Conservation (phyloP, 2,797 vertebrate genomes). For the Cheirogaleus major region DNA sequence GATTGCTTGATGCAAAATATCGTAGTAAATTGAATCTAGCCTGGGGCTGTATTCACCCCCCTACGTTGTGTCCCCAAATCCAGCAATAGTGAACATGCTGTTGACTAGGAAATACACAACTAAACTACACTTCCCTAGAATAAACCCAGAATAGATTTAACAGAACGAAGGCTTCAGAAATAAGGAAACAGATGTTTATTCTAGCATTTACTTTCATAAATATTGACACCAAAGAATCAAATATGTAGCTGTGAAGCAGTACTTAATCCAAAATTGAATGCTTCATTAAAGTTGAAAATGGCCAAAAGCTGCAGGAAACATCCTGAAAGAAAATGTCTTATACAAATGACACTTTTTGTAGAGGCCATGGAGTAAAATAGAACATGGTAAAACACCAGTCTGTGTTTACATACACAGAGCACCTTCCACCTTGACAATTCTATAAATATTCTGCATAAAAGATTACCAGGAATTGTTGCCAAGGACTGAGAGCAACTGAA, state of each 20-base stretch:
- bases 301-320: conserved; percentile 56
- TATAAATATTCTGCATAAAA: conserved; percentile 53
- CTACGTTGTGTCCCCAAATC: background rate
- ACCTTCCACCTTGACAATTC: conserved; percentile 69
- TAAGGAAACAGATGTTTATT: conserved; percentile 65
- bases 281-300: conserved; percentile 42
- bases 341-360: conserved; percentile 57
- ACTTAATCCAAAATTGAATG: conserved; percentile 57
- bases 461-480: conserved; percentile 42
- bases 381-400: conserved; percentile 34
- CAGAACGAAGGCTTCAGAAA: conserved; percentile 59
- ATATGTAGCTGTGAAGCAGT: conserved; percentile 48
- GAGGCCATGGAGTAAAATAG: conserved; percentile 22
- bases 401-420: conserved; percentile 49
- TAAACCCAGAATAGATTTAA: conserved; percentile 45
- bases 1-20: conserved; percentile 11
- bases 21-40: conserved; percentile 17
- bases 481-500: conserved; percentile 37
- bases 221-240: conserved; percentile 68
- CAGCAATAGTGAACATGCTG: conserved; percentile 32
- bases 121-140: conserved; percentile 34
- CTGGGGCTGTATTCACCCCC: background rate
- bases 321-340: conserved; percentile 60
- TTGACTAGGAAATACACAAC: conserved; percentile 38
- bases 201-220: conserved; percentile 70